These are phyloP conservation scores for Melanotaenia duboulayi DNA, from an alignment of 2,113 vertebrate genomes.

Conservation along the genomic window DNA sequence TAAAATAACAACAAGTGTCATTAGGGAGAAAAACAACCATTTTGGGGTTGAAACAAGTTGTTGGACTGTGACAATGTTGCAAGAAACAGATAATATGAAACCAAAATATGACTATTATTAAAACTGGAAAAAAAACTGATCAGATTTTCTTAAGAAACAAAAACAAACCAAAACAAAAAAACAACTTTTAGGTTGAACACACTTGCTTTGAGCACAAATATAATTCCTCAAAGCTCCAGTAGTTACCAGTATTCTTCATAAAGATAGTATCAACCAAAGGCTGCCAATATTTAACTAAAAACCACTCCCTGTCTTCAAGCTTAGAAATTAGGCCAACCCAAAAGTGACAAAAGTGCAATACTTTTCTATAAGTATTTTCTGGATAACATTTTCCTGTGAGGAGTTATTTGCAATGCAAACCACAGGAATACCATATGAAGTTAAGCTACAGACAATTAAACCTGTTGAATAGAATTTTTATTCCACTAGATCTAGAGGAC, in stretches of 20 bases:
- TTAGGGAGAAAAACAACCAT: neutral
- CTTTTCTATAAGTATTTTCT: no score
- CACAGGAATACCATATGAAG: slow-evolving; percentile 11
- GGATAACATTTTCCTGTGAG: slow-evolving; percentile 16
- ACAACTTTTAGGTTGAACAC: neutral
- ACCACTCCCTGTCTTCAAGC: slow-evolving; percentile 35
- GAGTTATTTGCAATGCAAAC: slow-evolving; percentile 33
- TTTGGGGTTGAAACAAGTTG: slow-evolving; percentile 7
- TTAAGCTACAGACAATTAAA: slow-evolving; percentile 12
- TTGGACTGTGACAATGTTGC: neutral
- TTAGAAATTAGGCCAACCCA: slow-evolving; percentile 24
- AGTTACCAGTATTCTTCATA: slow-evolving; percentile 15
- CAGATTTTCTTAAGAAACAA: no score
- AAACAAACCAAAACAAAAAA: no score
- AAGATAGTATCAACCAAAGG: slow-evolving; percentile 13
- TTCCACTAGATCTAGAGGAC: no score
- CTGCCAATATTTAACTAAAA: slow-evolving; percentile 25
- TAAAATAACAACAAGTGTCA: slow-evolving; percentile 3
- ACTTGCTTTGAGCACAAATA: slow-evolving; percentile 22
- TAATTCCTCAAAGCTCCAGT: slow-evolving; percentile 10
- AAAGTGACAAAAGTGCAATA: slow-evolving; percentile 19
- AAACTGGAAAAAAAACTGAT: slow-evolving; percentile 11
- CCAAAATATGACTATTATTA: neutral
- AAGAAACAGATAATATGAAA: slow-evolving; percentile 15
- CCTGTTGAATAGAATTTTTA: slow-evolving; percentile 16